A percentile compares a stretch with the other conserved stretches of the same genome.
Conservation (phyloP, 2,888 invertebrate genomes). For the Microctonus aethiopoides region DNA sequence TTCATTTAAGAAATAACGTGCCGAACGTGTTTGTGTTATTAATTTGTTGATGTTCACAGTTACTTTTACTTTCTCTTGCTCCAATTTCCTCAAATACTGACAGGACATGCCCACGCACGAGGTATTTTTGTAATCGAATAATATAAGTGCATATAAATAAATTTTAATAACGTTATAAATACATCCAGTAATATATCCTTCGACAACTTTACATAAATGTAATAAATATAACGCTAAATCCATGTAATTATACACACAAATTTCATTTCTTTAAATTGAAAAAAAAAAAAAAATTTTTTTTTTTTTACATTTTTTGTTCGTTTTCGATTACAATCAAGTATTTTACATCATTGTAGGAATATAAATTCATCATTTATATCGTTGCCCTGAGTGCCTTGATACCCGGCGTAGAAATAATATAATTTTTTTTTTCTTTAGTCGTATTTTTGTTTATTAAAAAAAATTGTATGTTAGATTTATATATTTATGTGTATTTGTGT, state of each 20-base stretch:
- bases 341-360: conserved; percentile 57
- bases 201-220: conserved; percentile 32
- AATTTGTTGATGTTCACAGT: conserved; percentile 15
- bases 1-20: background rate
- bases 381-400: conserved; percentile 62
- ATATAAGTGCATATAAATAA: conserved; percentile 37
- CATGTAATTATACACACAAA: conserved; percentile 43
- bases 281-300: too few relatives aligned
- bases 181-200: conserved; percentile 35
- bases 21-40: conserved; percentile 1
- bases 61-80: conserved; percentile 33
- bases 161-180: conserved; percentile 27
- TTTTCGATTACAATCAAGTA: conserved; percentile 48
- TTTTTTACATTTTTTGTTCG: conserved; percentile 23
- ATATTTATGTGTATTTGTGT: background rate
- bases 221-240: conserved; percentile 38
- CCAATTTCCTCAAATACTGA: conserved; percentile 39
- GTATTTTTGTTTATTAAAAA: conserved; percentile 1
- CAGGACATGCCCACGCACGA: conserved; percentile 44
- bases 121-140: conserved; percentile 37
- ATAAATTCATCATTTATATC: conserved; percentile 55
- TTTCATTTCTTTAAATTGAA: conserved; percentile 29
- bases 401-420: conserved; percentile 55
- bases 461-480: too few relatives aligned
- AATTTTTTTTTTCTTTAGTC: conserved; percentile 29